Base-by-base conservation (phyloP, 1,140 invertebrate genomes). In the Aleiodes sp. region DNA sequence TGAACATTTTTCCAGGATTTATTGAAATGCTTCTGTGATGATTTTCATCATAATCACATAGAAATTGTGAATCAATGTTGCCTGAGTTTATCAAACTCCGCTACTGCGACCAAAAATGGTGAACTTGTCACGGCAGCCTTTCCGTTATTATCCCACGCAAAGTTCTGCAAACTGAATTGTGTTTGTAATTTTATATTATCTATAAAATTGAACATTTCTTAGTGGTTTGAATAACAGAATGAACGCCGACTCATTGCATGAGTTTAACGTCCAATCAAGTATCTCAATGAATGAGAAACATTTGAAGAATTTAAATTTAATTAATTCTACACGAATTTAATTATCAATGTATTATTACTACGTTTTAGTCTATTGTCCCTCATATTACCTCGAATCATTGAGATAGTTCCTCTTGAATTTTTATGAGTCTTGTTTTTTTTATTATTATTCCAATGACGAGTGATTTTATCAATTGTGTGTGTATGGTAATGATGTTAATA, bases 121-220 rank as follows among this genome's bases (percentile, higher is more conserved):
- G 4, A 60, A 82, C 75, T 85, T 82, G 82, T 84, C 80, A 72
- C 77, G 81, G 82, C 78, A 84, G 83, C 83, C 71, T 75, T 72
- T 52, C 46, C 19, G 21, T 16, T 52, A 52, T n/a, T n/a, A n/a
- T n/a, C n/a, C n/a, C n/a, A n/a, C n/a, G n/a, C n/a, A n/a, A n/a
- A n/a, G n/a, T n/a, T n/a, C n/a, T n/a, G n/a, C n/a, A n/a, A n/a
- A n/a, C n/a, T n/a, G n/a, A n/a, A n/a, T n/a, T n/a, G n/a, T n/a
- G n/a, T n/a, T n/a, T n/a, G n/a, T 52, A 52, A 52, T 52, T 52
- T 52, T 16, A 24, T 41, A 28, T 46, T 29, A 46, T 46, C n/a
- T n/a, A n/a, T n/a, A n/a, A n/a, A 43, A 56, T 31, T 10, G 28
- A 31, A 43, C 39, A 52, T 21, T 52, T n/a, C 6, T 70, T 73